Base-by-base conservation (phyloP, 2,797 vertebrate genomes). In the Molossus molossus region DNA sequence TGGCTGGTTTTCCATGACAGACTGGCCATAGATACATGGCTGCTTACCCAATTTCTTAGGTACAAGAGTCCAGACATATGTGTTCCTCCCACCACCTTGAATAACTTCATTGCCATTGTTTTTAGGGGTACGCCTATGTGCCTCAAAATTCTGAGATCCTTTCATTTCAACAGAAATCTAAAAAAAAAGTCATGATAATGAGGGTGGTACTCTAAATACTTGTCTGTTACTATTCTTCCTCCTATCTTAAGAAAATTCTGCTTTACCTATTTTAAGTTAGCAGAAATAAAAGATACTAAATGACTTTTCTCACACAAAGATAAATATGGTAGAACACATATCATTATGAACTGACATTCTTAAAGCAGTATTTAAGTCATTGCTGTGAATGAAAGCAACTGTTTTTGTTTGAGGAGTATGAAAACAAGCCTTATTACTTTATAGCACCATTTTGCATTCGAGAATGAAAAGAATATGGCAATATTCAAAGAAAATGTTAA, bases 161-260 rank as follows among this genome's bases (percentile, higher is more conserved):
- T 97, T 83, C 62, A 97, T 64, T 3, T 67, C 86, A 77, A 96
- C 89, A 58, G 89, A 97, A 91, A 97, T 85, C 97, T 97, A 64
- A 80, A 94, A 33, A 77, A 81, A 25, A 1, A 82, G 64, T 37
- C 53, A 77, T 9, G 40, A 13, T 9, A 89, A 62, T 69, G 50
- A 79, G 11, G 20, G 14, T 3, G 6, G 9, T 33, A 9, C 23
- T 67, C 40, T 58, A 64, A 67, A 29, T 33, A 58, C 11, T 79
- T 64, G 33, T 17, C 9, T 82, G 4, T 69, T 77, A n/a, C 40
- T 65, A 60, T 27, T 82, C 6, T 7, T 29, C 62, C 29, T 87
- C 57, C 40, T n/a, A 75, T 82, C 29, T 77, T 77, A 23, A 75
- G 76, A 79, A 93, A 64, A 77, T 67, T 57, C 48, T 86, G 27